Evolutionary conservation across 30 jellyfish, hydroid and myxozoan species (phyloP).

Genomic region (Chrysaora quinquecirrha): DNA sequence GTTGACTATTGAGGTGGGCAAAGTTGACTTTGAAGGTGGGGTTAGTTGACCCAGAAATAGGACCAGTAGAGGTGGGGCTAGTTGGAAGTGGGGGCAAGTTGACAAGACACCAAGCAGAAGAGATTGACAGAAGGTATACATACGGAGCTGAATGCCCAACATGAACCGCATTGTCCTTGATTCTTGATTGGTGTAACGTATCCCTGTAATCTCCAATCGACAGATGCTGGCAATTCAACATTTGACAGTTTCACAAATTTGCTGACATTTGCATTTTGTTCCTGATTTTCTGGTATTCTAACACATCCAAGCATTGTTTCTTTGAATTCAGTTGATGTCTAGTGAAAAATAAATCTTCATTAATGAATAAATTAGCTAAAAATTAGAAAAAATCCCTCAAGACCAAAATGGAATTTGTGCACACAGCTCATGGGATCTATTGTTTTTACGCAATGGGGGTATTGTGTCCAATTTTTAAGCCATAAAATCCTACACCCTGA

Average conservation of each 20-base stretch:
- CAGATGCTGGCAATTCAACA: slow-evolving; percentile 80
- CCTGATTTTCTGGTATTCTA: slow-evolving; percentile 62
- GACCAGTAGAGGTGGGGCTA: too few relatives aligned
- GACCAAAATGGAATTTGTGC: background rate
- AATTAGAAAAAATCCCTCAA: background rate
- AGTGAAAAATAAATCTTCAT: background rate
- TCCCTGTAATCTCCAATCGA: slow-evolving; percentile 96
- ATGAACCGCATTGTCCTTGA: slow-evolving; percentile 99
- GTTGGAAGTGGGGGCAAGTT: background rate
- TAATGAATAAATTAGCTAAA: background rate
- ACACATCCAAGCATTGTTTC: slow-evolving; percentile 86
- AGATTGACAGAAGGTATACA: background rate
- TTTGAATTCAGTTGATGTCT: slow-evolving; percentile 83
- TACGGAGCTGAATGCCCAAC: slow-evolving; percentile 98
- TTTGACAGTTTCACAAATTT: slow-evolving; percentile 46
- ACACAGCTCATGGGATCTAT: background rate
- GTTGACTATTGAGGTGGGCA: too few relatives aligned
- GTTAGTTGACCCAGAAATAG: too few relatives aligned
- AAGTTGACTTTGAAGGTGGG: too few relatives aligned
- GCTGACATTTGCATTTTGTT: slow-evolving; percentile 60
- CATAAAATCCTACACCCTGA: background rate
- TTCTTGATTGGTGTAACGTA: slow-evolving; percentile 92
- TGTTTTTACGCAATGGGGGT: background rate
- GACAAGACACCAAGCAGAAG: background rate
- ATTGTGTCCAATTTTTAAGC: background rate